Evolutionary conservation across 2,797 vertebrate species (phyloP).

Genomic region (Botia kubotai): DNA sequence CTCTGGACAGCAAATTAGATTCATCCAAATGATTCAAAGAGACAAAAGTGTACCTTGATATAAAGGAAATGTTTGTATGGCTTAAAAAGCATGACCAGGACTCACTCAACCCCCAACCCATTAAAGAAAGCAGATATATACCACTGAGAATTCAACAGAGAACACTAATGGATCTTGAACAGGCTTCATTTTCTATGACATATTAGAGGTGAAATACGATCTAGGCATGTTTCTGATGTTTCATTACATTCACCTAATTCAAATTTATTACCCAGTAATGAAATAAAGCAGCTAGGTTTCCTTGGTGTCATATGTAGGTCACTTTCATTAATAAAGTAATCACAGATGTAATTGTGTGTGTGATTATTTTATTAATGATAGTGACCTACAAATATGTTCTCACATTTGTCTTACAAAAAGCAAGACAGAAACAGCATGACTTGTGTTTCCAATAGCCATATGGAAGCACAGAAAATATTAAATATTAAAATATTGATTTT

Average conservation of each 20-base stretch:
- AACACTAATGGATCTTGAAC: too few relatives aligned
- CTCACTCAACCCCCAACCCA: not conserved
- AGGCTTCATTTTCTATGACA: not conserved
- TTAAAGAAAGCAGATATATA: not conserved
- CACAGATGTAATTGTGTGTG: not conserved
- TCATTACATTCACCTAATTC: not conserved
- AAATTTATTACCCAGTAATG: not conserved
- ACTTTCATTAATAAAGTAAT: slow-evolving; percentile 2
- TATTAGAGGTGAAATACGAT: not conserved
- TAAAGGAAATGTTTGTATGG: not conserved
- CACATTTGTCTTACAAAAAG: not conserved
- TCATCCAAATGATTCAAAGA: not conserved
- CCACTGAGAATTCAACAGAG: too few relatives aligned
- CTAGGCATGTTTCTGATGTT: too few relatives aligned
- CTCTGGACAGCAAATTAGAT: slow-evolving; percentile 11
- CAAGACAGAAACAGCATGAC: not conserved
- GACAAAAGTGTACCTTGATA: not conserved
- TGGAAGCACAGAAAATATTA: not conserved
- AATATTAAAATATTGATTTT: too few relatives aligned
- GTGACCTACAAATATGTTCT: too few relatives aligned
- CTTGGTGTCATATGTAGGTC: not conserved
- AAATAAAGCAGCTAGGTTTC: not conserved
- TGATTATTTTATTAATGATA: not conserved
- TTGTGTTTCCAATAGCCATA: not conserved
- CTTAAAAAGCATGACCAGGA: not conserved